Percentiles rank a stretch among this genome's conserved stretches.
Conservation (phyloP, 2,888 invertebrate genomes). For the Melieria crassipennis region DNA sequence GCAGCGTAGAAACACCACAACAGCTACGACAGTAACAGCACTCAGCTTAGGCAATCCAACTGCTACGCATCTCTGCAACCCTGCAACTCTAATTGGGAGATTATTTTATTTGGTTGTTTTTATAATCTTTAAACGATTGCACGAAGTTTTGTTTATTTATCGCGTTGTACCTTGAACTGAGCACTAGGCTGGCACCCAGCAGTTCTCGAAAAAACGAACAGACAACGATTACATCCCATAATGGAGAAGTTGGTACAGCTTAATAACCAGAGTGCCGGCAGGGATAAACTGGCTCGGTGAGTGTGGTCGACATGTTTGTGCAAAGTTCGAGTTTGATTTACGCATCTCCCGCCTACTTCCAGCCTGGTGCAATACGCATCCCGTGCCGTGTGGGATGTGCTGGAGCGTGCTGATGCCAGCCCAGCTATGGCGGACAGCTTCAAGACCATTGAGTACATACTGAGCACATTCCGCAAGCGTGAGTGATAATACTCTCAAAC, state of each 20-base stretch:
- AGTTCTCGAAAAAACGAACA: neutral
- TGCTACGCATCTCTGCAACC: too few species aligned
- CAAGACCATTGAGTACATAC: constrained; percentile 82
- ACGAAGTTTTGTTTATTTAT: constrained; percentile 39
- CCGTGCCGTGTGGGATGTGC: constrained; percentile 80
- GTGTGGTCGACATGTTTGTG: neutral
- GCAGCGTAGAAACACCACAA: too few species aligned
- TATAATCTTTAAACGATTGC: neutral
- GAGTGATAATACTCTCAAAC: constrained; percentile 55
- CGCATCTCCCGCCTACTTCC: too few species aligned
- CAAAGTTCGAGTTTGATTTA: neutral
- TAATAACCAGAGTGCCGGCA: constrained; percentile 61
- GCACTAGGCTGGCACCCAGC: constrained; percentile 1
- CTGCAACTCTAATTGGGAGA: too few species aligned
- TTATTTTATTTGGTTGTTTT: neutral
- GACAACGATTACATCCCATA: constrained; percentile 23
- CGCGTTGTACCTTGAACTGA: constrained; percentile 52
- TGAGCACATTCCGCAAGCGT: constrained; percentile 90
- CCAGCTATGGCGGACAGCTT: constrained; percentile 77
- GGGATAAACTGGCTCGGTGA: constrained; percentile 65
- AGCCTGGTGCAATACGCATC: constrained; percentile 87
- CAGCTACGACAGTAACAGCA: too few species aligned
- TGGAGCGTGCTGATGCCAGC: constrained; percentile 70
- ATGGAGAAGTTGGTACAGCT: constrained; percentile 62
- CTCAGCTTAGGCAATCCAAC: too few species aligned